Percentiles rank a stretch among this genome's conserved stretches.
phyloP scores from a whole-genome alignment of 2,113 vertebrate species.

The Opisthocomus hoazin region DNA sequence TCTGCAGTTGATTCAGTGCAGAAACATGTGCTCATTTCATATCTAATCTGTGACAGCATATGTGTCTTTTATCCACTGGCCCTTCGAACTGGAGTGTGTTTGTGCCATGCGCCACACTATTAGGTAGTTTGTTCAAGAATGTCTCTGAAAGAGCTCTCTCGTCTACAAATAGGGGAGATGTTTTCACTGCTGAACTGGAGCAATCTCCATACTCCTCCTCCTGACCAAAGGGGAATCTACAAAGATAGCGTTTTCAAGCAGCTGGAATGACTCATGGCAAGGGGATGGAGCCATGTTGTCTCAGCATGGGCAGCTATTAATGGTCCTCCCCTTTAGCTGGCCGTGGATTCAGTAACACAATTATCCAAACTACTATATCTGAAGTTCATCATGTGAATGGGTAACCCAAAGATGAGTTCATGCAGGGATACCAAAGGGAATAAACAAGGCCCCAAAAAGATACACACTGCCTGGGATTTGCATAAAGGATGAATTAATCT shows the following conservation, averaged over 20 bases:
- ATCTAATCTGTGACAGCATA: conserved; percentile 5
- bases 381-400: neutral
- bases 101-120: neutral
- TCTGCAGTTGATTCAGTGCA: neutral
- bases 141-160: conserved; percentile 10
- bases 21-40: neutral
- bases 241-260: neutral
- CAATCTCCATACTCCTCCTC: neutral
- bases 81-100: neutral
- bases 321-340: neutral
- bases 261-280: conserved; percentile 12
- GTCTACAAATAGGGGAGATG: neutral
- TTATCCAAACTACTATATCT: neutral
- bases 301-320: neutral
- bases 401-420: neutral
- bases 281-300: conserved; percentile 14
- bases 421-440: neutral
- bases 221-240: neutral
- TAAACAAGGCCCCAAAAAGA: neutral
- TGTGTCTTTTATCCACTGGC: neutral
- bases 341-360: neutral
- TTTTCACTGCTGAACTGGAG: neutral
- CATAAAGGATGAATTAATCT: neutral
- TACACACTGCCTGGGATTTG: neutral
- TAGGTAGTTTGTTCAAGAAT: neutral